These are phyloP conservation scores for Channallabes apus DNA, from an alignment of 2,797 vertebrate genomes.

Conservation along the genomic window DNA sequence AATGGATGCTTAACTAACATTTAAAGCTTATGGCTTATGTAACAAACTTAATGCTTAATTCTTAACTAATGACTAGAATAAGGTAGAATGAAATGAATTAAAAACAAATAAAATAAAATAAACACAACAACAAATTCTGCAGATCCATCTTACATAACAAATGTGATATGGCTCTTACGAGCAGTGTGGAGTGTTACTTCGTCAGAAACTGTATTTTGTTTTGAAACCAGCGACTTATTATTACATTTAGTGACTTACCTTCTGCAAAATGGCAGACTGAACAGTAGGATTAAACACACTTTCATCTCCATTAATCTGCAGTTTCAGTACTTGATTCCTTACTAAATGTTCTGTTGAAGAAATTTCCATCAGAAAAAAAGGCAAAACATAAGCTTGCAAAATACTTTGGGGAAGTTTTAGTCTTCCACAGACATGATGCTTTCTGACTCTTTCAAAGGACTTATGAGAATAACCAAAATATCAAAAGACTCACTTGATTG, in stretches of 20 bases:
- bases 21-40: too few species aligned
- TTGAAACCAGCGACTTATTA: not conserved
- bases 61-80: too few species aligned
- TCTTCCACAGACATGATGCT: not conserved
- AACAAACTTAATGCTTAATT: too few species aligned
- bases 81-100: too few species aligned
- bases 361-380: not conserved
- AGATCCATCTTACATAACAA: too few species aligned
- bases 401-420: too few species aligned
- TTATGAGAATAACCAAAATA: not conserved
- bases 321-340: not conserved
- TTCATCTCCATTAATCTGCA: not conserved
- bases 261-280: not conserved
- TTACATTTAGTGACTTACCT: not conserved
- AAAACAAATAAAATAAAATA: too few species aligned
- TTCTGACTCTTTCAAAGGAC: not conserved
- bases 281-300: conserved; percentile 2
- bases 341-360: not conserved
- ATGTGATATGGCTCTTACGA: too few species aligned
- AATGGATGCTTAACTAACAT: too few species aligned
- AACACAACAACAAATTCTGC: too few species aligned
- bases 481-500: not conserved
- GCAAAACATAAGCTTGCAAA: not conserved
- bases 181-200: not conserved
- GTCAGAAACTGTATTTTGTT: not conserved